Evolutionary conservation across 2,797 vertebrate species (phyloP).

Genomic region (Coccyzus lansbergi): DNA sequence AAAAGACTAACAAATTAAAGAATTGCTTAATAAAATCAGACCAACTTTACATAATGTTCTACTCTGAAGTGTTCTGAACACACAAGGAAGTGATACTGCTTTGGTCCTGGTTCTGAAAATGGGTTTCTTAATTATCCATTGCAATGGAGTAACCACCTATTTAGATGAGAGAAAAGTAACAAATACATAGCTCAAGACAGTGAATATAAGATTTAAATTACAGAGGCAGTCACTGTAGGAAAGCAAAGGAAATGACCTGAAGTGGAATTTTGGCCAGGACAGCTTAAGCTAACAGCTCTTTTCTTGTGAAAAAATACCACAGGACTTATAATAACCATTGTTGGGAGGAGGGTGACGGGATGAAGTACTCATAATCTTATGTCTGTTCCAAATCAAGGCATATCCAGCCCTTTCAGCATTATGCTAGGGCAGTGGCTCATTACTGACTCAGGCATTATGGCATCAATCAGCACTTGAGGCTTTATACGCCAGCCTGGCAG

Average conservation of each 20-base stretch:
- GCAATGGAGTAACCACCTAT: neutral
- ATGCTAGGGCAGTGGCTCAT: neutral
- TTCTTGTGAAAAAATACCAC: conserved; percentile 4
- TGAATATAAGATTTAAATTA: neutral
- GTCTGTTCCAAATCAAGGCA: neutral
- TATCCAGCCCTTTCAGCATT: neutral
- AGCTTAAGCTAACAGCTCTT: neutral
- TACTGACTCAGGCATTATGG: neutral
- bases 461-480: neutral
- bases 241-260: conserved; percentile 13
- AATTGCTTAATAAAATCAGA: neutral
- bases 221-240: neutral
- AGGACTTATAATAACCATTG: neutral
- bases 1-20: neutral
- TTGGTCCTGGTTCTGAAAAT: neutral
- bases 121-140: neutral
- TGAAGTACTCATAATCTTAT: neutral
- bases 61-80: neutral
- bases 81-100: neutral
- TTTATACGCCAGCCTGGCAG: conserved; percentile 28
- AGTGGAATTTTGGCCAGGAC: conserved; percentile 1
- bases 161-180: neutral
- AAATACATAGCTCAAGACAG: neutral
- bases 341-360: neutral
- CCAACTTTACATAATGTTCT: neutral